phyloP scores from a whole-genome alignment of 2,113 vertebrate genomes.

The Dicrurus megarhynchus region DNA sequence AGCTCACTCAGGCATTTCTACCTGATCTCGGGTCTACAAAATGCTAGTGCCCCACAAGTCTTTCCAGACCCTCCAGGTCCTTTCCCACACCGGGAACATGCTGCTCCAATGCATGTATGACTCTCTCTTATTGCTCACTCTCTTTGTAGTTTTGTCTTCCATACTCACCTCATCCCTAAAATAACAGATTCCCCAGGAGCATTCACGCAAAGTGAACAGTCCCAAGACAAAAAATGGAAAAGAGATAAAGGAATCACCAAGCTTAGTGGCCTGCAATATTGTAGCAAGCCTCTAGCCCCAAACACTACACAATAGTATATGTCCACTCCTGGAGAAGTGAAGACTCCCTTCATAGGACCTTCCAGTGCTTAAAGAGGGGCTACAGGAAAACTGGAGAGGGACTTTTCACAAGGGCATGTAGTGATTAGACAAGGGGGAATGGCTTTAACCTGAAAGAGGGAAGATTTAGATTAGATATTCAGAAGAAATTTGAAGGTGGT shows the following conservation, averaged over 20 bases:
- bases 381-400: neutral
- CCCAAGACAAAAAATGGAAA: neutral
- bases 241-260: neutral
- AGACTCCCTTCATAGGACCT: neutral
- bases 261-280: neutral
- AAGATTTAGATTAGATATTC: neutral
- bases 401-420: neutral
- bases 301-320: neutral
- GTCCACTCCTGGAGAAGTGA: neutral
- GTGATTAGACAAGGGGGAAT: neutral
- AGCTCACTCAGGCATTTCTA: neutral
- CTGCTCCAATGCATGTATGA: neutral
- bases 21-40: neutral
- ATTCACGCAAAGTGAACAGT: neutral
- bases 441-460: neutral
- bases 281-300: neutral
- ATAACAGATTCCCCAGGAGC: neutral
- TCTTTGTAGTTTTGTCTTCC: neutral
- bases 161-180: neutral
- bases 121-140: neutral
- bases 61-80: neutral
- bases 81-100: neutral
- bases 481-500: neutral
- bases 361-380: neutral
- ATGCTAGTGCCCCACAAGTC: neutral